Evolutionary conservation across 2,797 vertebrate genomes (phyloP), one percentile per base, ranked within the genome.

Genomic region (Betta splendens): DNA sequence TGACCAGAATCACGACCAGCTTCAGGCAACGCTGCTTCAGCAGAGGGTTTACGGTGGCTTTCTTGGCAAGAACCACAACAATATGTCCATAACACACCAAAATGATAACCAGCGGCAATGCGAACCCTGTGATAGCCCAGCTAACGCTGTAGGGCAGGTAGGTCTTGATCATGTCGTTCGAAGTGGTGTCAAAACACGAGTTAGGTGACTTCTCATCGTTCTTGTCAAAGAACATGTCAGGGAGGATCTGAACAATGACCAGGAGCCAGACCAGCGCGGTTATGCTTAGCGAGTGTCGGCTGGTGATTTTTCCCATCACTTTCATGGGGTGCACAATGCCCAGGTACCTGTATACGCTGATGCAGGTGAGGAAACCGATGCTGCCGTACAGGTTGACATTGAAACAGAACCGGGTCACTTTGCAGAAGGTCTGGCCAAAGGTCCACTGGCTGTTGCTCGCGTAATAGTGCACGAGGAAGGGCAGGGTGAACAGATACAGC

Each of bases 341-440:
- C 72, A 93, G 72, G 79, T 94, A 94, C 25, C 93, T 88, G 67
- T 94, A 94, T 37, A 93, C 1, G 50, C 93, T 93, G 82, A 95
- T 92, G 78, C 91, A 94, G 22, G 90, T 94, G 65, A 95, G 90
- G 77, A 95, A 94, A 15, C 91, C 89, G 28, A 95, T 94, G 81
- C 94, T 94, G 74, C 93, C 87, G 1, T 94, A 94, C 7, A 95
- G 85, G 72, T 94, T 95, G 47, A 95, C 64, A 65, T 94, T 91
- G 73, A 94, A 95, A 50, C 92, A 87, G 52, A 88, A 82, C 11
- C 93, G 78, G 1, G 91, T 92, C 42, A 92, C 7, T 23, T 80
- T 90, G 85, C 94, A 94, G 79, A 92, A 92, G 2, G 17, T 10
- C 2, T 63, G 72, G 7, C 93, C 91, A 1, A 94, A 95, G n/a